phyloP scores from a whole-genome alignment of 2,113 vertebrate genomes.

The Pomatostomus ruficeps region DNA sequence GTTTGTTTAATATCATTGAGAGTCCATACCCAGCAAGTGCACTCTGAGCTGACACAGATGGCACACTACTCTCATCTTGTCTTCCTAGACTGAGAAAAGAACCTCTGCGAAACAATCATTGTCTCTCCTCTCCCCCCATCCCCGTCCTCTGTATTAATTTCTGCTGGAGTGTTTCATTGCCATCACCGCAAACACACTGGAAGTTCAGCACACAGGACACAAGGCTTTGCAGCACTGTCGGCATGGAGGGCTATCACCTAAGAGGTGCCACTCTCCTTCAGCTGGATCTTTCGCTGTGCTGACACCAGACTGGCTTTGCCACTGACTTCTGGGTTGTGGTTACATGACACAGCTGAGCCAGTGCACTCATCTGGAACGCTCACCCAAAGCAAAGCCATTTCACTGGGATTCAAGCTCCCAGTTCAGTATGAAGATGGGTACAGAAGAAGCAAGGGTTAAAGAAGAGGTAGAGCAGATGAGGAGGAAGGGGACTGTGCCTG shows the following conservation, averaged over 20 bases:
- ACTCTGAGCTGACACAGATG: not conserved
- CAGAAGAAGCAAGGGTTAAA: not conserved
- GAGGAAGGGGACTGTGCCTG: not conserved
- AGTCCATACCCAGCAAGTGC: not conserved
- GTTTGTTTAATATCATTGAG: not conserved
- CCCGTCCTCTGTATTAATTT: not conserved
- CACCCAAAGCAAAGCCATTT: not conserved
- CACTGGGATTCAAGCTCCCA: not conserved
- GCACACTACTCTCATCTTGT: not conserved
- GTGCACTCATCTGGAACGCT: not conserved
- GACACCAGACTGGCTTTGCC: not conserved
- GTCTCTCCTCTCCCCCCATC: not conserved
- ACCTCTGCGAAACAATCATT: not conserved
- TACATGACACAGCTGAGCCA: not conserved
- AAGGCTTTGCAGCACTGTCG: fast-evolving
- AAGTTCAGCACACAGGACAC: not conserved
- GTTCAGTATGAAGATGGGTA: not conserved
- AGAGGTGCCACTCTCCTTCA: not conserved
- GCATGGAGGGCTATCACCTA: not conserved
- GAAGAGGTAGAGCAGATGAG: not conserved
- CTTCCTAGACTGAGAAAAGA: not conserved
- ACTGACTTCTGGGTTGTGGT: not conserved
- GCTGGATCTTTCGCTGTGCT: not conserved
- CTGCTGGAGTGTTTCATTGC: not conserved
- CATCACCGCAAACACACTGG: fast-evolving